Conservation (phyloP, 1,140 invertebrate genomes). For the Heliconius eleuchia region DNA sequence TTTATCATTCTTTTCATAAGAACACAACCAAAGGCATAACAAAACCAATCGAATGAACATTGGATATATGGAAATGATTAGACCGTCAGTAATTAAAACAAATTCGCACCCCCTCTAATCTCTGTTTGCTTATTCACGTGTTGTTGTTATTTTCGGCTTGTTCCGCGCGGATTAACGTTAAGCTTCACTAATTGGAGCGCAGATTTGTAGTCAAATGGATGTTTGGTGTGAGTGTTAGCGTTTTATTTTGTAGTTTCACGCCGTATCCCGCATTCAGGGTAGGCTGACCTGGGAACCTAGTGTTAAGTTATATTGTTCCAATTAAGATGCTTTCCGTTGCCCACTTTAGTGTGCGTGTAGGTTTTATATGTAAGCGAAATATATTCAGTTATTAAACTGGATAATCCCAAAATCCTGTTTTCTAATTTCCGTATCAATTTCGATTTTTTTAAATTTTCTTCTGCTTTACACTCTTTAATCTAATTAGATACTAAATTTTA, state of each 20-base stretch:
- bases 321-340: too few relatives aligned
- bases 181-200: conserved; percentile 63
- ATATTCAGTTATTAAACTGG: too few relatives aligned
- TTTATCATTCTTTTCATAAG: background rate
- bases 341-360: too few relatives aligned
- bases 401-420: too few relatives aligned
- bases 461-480: too few relatives aligned
- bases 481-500: too few relatives aligned
- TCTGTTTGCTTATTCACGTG: conserved; percentile 54
- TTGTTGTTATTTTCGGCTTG: conserved; percentile 60
- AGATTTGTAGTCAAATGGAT: conserved; percentile 40
- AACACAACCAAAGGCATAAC: background rate
- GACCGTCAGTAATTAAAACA: conserved; percentile 51
- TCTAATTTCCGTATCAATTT: accelerated
- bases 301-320: too few relatives aligned
- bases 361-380: too few relatives aligned
- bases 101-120: conserved; percentile 43
- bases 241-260: background rate
- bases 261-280: too few relatives aligned
- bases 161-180: conserved; percentile 58
- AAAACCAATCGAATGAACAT: background rate
- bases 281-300: too few relatives aligned
- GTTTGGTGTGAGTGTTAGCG: background rate
- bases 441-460: too few relatives aligned
- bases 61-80: background rate